These are phyloP conservation scores for Sycobia sp. DNA, from an alignment of 1,140 invertebrate genomes.

Conservation along the genomic window DNA sequence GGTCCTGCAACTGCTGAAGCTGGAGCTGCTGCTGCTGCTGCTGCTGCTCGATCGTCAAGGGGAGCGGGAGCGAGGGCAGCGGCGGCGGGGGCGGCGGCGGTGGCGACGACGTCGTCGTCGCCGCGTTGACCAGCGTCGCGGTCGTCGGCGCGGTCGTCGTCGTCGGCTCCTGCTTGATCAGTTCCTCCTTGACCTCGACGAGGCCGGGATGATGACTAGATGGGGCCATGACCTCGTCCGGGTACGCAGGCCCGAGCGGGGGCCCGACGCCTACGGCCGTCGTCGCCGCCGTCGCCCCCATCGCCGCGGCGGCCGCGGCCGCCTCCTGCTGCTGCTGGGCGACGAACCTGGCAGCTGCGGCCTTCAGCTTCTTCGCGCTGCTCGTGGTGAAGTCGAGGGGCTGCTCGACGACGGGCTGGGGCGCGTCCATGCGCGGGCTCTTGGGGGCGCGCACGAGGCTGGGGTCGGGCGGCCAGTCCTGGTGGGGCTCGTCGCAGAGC, in stretches of 20 bases:
- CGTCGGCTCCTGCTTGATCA: slow-evolving; percentile 26
- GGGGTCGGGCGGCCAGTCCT: slow-evolving; percentile 41
- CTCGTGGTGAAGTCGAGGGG: slow-evolving; percentile 57
- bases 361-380: slow-evolving; percentile 49
- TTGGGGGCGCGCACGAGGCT: slow-evolving; percentile 43
- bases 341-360: slow-evolving; percentile 24
- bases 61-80: too few species aligned
- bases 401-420: slow-evolving; percentile 43
- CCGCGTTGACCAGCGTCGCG: background rate
- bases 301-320: background rate
- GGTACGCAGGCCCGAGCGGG: too few species aligned
- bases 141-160: background rate
- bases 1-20: background rate
- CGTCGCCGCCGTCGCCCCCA: background rate
- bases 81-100: too few species aligned
- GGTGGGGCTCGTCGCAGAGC: slow-evolving; percentile 44
- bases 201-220: background rate
- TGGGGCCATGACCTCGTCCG: too few species aligned
- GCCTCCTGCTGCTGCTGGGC: slow-evolving; percentile 42
- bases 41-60: too few species aligned
- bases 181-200: background rate
- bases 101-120: background rate
- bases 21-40: background rate
- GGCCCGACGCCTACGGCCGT: background rate
- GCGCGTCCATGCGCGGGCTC: slow-evolving; percentile 50